Conservation (phyloP, 2,113 vertebrate species). For the Brachypteracias leptosomus region DNA sequence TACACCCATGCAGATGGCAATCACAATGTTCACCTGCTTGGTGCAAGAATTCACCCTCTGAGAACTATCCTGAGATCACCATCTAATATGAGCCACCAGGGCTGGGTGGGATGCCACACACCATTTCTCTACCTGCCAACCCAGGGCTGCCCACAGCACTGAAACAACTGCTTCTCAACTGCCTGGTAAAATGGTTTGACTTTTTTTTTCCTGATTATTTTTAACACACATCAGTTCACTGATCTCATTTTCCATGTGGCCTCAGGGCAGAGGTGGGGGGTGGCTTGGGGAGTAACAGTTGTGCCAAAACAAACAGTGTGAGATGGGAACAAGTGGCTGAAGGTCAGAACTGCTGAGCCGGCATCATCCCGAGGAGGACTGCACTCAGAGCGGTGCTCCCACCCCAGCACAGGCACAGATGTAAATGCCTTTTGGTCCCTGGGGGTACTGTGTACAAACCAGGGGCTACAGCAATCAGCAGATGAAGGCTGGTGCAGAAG, state of each 20-base stretch:
- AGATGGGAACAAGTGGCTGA: neutral
- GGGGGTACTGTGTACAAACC: accelerated
- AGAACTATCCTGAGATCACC: neutral
- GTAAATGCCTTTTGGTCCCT: neutral
- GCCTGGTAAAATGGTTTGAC: neutral
- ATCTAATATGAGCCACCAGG: accelerated
- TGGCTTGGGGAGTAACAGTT: neutral
- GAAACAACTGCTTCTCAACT: neutral
- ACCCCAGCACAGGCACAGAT: accelerated
- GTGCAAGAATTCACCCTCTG: neutral
- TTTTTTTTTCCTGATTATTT: neutral
- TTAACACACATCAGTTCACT: neutral
- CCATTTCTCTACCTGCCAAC: neutral
- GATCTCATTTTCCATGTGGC: neutral
- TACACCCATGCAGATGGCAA: neutral
- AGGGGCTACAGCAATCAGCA: neutral
- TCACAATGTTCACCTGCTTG: accelerated
- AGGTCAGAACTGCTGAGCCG: neutral
- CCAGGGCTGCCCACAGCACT: neutral
- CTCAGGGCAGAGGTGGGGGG: neutral
- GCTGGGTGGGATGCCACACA: neutral
- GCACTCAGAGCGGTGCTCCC: accelerated
- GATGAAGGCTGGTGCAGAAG: neutral
- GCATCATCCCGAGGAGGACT: accelerated
- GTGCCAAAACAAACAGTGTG: neutral